Conservation (phyloP, 2,797 vertebrate species). For the Crocodylus rhombifer region DNA sequence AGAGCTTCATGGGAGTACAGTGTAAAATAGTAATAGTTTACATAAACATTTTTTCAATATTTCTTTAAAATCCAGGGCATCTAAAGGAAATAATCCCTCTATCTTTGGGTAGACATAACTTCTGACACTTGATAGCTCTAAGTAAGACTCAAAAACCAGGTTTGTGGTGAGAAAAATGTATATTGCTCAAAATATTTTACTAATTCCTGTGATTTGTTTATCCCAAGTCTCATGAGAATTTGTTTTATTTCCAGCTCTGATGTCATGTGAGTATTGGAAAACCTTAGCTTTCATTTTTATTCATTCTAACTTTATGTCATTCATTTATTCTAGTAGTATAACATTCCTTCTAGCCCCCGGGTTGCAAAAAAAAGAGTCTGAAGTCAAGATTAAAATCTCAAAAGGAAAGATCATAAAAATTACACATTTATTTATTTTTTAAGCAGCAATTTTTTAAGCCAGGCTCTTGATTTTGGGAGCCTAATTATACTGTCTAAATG, state of each 20-base stretch:
- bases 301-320: rapidly evolving
- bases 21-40: not conserved
- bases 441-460: not conserved
- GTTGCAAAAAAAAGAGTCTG: not conserved
- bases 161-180: not conserved
- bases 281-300: not conserved
- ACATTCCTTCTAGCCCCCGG: not conserved
- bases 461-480: not conserved
- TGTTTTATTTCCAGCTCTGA: not conserved
- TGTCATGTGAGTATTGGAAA: not conserved
- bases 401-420: not conserved
- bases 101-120: not conserved
- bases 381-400: not conserved
- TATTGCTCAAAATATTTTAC: not conserved
- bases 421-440: not conserved
- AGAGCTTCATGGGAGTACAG: not conserved
- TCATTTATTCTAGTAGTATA: not conserved
- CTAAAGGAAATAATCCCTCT: not conserved
- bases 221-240: not conserved
- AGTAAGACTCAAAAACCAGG: not conserved
- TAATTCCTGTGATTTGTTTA: not conserved
- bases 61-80: not conserved
- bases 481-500: not conserved
- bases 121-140: not conserved
- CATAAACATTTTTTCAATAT: not conserved